A percentile compares a stretch with the other conserved stretches of the same genome.
Conservation (phyloP, 2,888 invertebrate species). For the Plusia festucae region DNA sequence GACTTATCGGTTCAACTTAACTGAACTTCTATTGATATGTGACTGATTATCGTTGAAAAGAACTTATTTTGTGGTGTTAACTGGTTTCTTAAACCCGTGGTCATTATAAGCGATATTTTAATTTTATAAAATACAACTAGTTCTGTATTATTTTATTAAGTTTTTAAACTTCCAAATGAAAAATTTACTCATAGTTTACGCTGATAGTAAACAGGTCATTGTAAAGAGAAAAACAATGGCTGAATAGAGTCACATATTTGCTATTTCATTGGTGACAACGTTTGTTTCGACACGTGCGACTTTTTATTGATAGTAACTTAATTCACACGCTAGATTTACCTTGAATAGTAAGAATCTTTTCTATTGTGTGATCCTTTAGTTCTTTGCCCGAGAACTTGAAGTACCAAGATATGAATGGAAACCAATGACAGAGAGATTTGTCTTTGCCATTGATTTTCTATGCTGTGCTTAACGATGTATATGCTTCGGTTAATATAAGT, state of each 20-base stretch:
- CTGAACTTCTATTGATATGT: conserved; percentile 48
- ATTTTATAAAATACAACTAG: too few relatives aligned
- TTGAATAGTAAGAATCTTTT: background rate
- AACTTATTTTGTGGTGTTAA: background rate
- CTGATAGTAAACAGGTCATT: background rate
- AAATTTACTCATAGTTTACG: too few relatives aligned
- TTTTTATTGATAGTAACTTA: conserved; percentile 22
- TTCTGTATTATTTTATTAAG: too few relatives aligned
- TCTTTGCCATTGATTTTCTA: background rate
- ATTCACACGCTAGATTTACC: background rate
- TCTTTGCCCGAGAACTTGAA: background rate
- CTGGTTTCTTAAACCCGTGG: background rate
- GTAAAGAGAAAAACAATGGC: background rate
- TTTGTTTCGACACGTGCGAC: conserved; percentile 24
- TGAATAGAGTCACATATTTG: conserved; percentile 17
- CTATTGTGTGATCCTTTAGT: background rate
- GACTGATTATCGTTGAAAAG: conserved; percentile 43
- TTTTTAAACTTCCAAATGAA: too few relatives aligned
- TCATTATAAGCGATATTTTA: background rate
- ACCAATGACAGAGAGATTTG: too few relatives aligned
- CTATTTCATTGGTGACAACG: conserved; percentile 23
- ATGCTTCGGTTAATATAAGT: background rate
- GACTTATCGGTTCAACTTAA: conserved; percentile 64
- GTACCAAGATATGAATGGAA: background rate
- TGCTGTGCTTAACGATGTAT: background rate